Evolutionary conservation across 2,888 invertebrate genomes (phyloP).

Genomic region (Pristionchus mayeri): DNA sequence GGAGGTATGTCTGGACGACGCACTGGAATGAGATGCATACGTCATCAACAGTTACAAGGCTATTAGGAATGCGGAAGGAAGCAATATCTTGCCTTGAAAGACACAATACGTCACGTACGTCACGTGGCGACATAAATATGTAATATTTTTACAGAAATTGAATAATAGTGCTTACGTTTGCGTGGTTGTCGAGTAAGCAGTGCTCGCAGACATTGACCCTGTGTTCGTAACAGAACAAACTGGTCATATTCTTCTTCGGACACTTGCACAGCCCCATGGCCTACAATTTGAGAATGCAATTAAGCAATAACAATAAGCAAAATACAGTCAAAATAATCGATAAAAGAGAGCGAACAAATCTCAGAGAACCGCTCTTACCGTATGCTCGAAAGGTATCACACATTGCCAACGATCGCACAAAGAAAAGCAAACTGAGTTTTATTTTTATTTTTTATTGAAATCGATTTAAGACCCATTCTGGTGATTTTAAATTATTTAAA

Average conservation of each 20-base stretch:
- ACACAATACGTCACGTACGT: not conserved
- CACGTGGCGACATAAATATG: not conserved
- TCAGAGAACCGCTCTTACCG: too few relatives aligned
- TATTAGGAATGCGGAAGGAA: not conserved
- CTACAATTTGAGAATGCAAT: not conserved
- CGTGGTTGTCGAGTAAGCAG: conserved; percentile 96
- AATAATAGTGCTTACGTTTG: conserved; percentile 84
- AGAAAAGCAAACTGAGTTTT: not conserved
- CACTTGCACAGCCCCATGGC: conserved; percentile 98
- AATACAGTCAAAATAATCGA: not conserved
- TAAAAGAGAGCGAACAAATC: too few relatives aligned
- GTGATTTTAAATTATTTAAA: not conserved
- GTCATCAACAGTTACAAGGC: conserved; percentile 52
- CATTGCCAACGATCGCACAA: conserved; percentile 4
- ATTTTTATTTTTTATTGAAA: not conserved
- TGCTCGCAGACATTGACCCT: conserved; percentile 98
- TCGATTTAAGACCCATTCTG: not conserved
- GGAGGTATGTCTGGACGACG: conserved; percentile 95
- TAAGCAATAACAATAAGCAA: not conserved
- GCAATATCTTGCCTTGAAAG: not conserved
- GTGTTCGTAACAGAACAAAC: conserved; percentile 99
- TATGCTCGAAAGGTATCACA: too few relatives aligned
- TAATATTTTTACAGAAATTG: not conserved
- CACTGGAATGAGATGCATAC: conserved; percentile 82
- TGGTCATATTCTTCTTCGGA: conserved; percentile 95